Evolutionary conservation across 2,113 vertebrate genomes (phyloP), one percentile per base, ranked within the genome.

Genomic region (Lipotes vexillifer): DNA sequence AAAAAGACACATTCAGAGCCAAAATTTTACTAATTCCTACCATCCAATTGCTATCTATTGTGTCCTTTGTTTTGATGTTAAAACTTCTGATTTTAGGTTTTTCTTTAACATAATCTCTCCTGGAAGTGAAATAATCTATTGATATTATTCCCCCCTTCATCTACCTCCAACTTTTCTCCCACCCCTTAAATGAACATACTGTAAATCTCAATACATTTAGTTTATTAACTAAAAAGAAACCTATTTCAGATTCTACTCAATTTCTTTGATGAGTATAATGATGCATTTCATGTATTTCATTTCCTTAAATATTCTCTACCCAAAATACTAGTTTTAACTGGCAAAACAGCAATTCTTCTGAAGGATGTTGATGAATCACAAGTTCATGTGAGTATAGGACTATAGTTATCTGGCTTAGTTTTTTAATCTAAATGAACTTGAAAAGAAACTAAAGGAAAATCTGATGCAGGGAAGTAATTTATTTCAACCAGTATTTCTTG

Each of bases 1-100:
- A 85, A 97, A 86, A 87, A 88, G 75, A 84, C 29, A 87, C 55
- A 74, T 52, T 89, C 80, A n/a, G 68, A 94, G 77, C 77, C 27
- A 68, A 82, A 59, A 90, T 80, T 75, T 44, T 89, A 36, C 78
- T 94, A 49, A 77, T 83, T 63, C 27, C 27, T 61, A 41, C 27
- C 21, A 36, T 69, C 27, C 55, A 68, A n/a, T 36, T 95, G 74
- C 90, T 94, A 55, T n/a, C 13, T 68, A 78, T 57, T 8, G 4
- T 77, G 49, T 72, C 31, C 66, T 88, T 92, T 80, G 59, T 90
- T 96, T 90, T 80, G 69, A 86, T 18, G 29, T 96, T 68, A 88
- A 75, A 94, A 87, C 86, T 61, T 52, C 46, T 87, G 61, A 90
- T 68, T 72, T 84, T 55, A 74, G 69, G 52, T 33, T 94, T 97